Conservation (phyloP, 1,140 invertebrate species). For the Scaptomyza montana region DNA sequence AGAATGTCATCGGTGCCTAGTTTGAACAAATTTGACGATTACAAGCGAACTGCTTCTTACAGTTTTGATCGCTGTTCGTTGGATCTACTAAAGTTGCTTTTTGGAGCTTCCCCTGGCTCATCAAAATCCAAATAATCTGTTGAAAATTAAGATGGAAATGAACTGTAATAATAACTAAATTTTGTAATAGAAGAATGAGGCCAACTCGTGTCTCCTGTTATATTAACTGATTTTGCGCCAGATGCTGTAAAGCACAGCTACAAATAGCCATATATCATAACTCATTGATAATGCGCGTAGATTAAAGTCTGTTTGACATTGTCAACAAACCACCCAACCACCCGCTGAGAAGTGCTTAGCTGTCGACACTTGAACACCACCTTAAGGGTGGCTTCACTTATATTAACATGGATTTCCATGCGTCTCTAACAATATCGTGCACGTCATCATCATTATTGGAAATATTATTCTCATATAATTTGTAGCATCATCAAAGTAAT, state of each 20-base stretch:
- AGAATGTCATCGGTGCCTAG: neutral
- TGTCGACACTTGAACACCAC: slow-evolving; percentile 33
- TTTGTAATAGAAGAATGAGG: too few species aligned
- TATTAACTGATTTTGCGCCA: slow-evolving; percentile 40
- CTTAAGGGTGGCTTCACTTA: slow-evolving; percentile 56
- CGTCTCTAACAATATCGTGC: neutral
- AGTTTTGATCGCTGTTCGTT: neutral
- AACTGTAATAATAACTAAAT: neutral
- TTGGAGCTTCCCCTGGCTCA: neutral
- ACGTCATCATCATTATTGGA: slow-evolving; percentile 15
- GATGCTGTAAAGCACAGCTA: slow-evolving; percentile 40
- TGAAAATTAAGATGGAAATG: neutral
- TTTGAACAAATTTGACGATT: neutral
- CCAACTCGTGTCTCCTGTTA: neutral
- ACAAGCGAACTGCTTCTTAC: neutral
- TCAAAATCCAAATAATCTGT: neutral
- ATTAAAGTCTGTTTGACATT: slow-evolving; percentile 43
- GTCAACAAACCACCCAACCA: slow-evolving; percentile 5
- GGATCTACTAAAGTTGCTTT: neutral
- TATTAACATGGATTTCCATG: slow-evolving; percentile 48
- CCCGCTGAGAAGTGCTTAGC: slow-evolving; percentile 31
- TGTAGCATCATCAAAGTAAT: slow-evolving; percentile 68
- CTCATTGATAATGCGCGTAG: slow-evolving; percentile 58
- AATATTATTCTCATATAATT: neutral
- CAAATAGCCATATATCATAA: slow-evolving; percentile 70